Percentiles rank a stretch among this genome's conserved stretches.
Conservation (phyloP, 2,888 invertebrate genomes). For the Drosophila mimetica region DNA sequence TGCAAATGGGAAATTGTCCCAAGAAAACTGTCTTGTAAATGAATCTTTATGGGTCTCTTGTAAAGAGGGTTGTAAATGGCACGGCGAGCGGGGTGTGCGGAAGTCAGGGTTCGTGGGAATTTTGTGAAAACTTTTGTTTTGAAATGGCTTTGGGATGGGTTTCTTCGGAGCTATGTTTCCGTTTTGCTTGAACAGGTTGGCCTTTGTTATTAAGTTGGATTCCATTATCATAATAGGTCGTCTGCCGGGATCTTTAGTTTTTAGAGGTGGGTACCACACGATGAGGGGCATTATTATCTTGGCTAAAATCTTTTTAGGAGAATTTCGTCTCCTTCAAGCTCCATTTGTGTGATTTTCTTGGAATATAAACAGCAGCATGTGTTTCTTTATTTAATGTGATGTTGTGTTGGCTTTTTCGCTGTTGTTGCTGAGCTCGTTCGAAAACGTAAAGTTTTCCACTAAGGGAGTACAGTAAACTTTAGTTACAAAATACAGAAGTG, state of each 20-base stretch:
- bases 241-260: conserved; percentile 22
- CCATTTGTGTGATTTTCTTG: conserved; percentile 29
- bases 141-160: conserved; percentile 34
- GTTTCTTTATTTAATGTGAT: conserved; percentile 32
- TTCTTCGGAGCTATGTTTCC: conserved; percentile 15
- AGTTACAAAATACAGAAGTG: neutral
- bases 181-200: conserved; percentile 46
- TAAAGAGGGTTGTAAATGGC: conserved; percentile 37
- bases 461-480: neutral
- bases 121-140: conserved; percentile 35
- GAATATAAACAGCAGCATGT: conserved; percentile 52
- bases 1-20: conserved; percentile 50
- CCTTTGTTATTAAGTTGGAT: conserved; percentile 38
- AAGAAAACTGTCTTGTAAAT: conserved; percentile 56
- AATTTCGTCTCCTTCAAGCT: conserved; percentile 35
- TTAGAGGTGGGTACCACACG: neutral
- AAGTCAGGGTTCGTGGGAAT: conserved; percentile 62
- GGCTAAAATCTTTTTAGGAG: conserved; percentile 31
- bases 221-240: conserved; percentile 44
- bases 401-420: conserved; percentile 2
- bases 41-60: conserved; percentile 50
- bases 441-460: conserved; percentile 1
- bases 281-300: conserved; percentile 22
- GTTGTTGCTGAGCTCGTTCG: conserved; percentile 1
- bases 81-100: neutral